Percentiles rank a stretch among this genome's conserved stretches.
Conservation (phyloP, 92 coral and sea anemone genomes). For the Pocillopora meandrina region DNA sequence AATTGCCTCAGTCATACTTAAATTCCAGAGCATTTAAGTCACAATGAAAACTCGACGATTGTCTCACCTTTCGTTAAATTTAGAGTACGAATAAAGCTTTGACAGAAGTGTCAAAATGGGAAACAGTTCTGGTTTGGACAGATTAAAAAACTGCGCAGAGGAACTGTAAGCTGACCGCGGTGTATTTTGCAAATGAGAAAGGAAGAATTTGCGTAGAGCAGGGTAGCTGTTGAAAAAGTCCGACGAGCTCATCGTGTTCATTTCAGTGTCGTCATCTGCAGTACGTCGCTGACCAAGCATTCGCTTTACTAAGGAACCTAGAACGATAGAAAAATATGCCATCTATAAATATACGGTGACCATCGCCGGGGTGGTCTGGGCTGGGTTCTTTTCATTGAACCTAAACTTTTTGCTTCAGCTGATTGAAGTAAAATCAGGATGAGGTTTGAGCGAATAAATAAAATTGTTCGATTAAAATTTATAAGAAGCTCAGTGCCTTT, state of each 20-base stretch:
- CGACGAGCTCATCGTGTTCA: constrained; percentile 59
- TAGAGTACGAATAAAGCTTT: constrained; percentile 63
- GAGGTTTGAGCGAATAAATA: no score
- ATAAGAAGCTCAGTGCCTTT: no score
- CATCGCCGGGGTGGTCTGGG: not conserved
- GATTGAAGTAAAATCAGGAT: no score
- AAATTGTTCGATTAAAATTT: no score
- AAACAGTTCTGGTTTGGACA: constrained; percentile 67
- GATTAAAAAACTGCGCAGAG: not conserved
- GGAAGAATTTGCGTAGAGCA: constrained; percentile 61
- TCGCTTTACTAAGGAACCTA: constrained; percentile 76
- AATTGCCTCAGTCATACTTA: no score
- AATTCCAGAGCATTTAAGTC: not conserved
- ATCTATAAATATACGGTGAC: not conserved
- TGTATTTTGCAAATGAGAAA: constrained; percentile 44
- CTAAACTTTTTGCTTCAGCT: no score
- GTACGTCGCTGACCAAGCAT: constrained; percentile 77
- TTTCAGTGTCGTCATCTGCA: constrained; percentile 61
- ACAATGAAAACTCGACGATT: not conserved
- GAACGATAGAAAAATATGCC: not conserved
- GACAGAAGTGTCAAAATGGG: constrained; percentile 74
- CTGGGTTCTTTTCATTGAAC: no score
- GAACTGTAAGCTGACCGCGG: not conserved
- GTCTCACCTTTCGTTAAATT: constrained; percentile 51
- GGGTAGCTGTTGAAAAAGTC: constrained; percentile 78